A percentile compares a stretch with the other conserved stretches of the same genome.
Conservation (phyloP, 2,113 vertebrate species). For the Malurus melanocephalus region DNA sequence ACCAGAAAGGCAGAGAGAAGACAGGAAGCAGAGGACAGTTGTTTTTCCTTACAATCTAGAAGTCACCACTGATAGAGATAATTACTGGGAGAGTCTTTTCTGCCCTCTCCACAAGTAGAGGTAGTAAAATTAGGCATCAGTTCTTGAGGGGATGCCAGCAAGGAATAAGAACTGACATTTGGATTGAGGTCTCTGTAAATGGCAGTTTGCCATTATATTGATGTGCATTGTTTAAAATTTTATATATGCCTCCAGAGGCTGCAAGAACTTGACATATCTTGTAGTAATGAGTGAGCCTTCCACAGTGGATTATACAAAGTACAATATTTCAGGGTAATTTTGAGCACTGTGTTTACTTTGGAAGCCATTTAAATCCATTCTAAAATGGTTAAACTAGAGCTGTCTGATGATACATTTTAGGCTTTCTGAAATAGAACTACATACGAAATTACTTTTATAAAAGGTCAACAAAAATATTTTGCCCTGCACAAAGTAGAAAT, state of each 20-base stretch:
- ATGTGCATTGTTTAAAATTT: slow-evolving; percentile 23
- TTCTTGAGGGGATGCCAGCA: background rate
- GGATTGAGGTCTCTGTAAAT: background rate
- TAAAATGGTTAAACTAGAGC: slow-evolving; percentile 30
- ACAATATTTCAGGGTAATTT: slow-evolving; percentile 15
- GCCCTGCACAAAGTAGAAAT: background rate
- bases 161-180: slow-evolving; percentile 14
- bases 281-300: slow-evolving; percentile 22
- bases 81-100: background rate
- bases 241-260: background rate
- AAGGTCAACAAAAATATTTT: slow-evolving; percentile 18
- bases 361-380: slow-evolving; percentile 11
- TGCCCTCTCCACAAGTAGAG: background rate
- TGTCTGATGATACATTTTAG: background rate
- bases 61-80: background rate
- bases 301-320: slow-evolving; percentile 16
- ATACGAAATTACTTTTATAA: background rate
- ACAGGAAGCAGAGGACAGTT: background rate
- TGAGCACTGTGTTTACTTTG: slow-evolving; percentile 34
- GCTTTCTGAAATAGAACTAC: slow-evolving; percentile 33
- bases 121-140: background rate
- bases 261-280: background rate
- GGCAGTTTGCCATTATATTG: slow-evolving; percentile 4
- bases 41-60: background rate
- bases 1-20: background rate